Evolutionary conservation across 2,113 vertebrate species (phyloP).

Genomic region (Ursus arctos): DNA sequence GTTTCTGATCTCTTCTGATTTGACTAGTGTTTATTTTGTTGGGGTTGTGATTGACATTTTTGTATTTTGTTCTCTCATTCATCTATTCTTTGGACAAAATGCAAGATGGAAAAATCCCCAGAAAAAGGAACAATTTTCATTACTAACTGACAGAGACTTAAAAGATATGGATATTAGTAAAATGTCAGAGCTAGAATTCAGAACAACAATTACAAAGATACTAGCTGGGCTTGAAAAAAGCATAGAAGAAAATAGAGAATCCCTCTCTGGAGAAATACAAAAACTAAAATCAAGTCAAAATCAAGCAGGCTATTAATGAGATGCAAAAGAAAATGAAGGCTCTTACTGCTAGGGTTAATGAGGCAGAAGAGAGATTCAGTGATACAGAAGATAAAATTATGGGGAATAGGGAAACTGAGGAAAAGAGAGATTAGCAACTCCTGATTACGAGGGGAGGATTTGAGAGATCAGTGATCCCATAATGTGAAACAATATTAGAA

Average conservation of each 20-base stretch:
- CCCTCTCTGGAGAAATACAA: neutral
- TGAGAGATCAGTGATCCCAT: neutral
- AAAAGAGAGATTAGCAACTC: neutral
- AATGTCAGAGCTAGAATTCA: neutral
- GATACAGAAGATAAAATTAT: neutral
- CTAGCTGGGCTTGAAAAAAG: neutral
- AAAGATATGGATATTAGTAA: neutral
- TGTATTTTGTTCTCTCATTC: neutral
- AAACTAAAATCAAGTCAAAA: neutral
- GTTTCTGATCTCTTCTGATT: neutral
- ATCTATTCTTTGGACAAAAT: neutral
- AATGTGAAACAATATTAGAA: neutral
- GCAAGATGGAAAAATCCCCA: neutral
- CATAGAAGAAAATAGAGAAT: neutral
- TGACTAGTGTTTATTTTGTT: neutral
- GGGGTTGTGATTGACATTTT: neutral
- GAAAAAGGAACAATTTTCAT: neutral
- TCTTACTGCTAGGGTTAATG: neutral
- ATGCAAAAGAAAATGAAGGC: neutral
- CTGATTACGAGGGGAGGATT: neutral
- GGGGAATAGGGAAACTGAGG: neutral
- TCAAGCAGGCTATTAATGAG: neutral
- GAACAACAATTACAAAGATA: neutral
- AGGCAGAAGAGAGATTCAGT: neutral
- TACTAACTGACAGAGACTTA: neutral